A percentile compares a stretch with the other conserved stretches of the same genome.
These are phyloP conservation scores for Zaprionus taronus DNA, from an alignment of 1,140 invertebrate genomes.

Conservation along the genomic window DNA sequence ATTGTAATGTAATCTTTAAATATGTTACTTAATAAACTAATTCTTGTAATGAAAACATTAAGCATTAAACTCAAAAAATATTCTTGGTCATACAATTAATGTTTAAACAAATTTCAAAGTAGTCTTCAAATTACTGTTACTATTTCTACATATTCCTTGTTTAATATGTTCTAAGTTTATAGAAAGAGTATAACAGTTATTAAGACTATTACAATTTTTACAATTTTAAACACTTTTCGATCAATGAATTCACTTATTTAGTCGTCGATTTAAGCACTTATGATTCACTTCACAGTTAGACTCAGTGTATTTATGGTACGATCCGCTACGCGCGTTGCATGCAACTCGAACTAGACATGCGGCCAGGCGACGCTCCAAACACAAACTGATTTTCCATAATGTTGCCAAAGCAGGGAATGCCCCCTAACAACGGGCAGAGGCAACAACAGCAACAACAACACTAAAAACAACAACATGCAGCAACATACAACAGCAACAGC, in stretches of 20 bases:
- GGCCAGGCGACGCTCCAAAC: constrained; percentile 66
- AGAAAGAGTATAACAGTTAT: no score
- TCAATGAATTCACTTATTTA: neutral
- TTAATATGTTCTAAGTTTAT: no score
- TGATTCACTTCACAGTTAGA: constrained; percentile 15
- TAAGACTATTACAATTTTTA: no score
- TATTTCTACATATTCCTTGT: no score
- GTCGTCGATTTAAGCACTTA: neutral
- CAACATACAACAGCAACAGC: constrained; percentile 83
- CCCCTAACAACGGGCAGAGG: constrained; percentile 67
- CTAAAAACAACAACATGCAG: constrained; percentile 54
- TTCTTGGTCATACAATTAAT: no score
- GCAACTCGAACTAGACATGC: constrained; percentile 41
- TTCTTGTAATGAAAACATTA: no score
- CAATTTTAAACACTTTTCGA: neutral
- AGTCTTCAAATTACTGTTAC: no score
- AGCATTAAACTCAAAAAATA: no score
- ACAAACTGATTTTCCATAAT: constrained; percentile 81
- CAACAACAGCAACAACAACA: constrained; percentile 51
- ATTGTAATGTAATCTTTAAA: no score
- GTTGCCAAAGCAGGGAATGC: constrained; percentile 74
- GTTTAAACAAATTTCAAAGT: no score
- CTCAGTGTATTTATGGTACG: neutral
- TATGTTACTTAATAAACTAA: no score
- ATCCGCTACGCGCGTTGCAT: constrained; percentile 7